Evolutionary conservation across 2,888 invertebrate species (phyloP).

Genomic region (Lottia gigantea): DNA sequence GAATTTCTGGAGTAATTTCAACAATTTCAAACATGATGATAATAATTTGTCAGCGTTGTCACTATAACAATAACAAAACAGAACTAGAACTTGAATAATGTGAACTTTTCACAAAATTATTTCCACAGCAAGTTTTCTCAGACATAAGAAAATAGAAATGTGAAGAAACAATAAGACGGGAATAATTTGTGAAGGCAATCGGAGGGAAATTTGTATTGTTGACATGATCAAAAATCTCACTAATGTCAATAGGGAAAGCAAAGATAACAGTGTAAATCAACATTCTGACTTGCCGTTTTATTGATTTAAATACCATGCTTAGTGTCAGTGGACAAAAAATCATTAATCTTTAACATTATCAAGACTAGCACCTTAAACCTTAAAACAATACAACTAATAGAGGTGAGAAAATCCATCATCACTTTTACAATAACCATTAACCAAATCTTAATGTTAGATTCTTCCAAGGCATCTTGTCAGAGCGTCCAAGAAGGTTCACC

Average conservation of each 20-base stretch:
- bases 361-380: too few species aligned
- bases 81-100: background rate
- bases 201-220: slow-evolving; percentile 10
- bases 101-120: slow-evolving; percentile 5
- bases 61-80: background rate
- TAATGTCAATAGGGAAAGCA: slow-evolving; percentile 11
- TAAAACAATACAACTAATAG: too few species aligned
- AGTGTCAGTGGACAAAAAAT: background rate
- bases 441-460: too few species aligned
- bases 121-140: background rate
- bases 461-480: too few species aligned
- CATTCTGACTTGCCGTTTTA: background rate
- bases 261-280: slow-evolving; percentile 7
- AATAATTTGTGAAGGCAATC: slow-evolving; percentile 5
- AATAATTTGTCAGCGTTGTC: background rate
- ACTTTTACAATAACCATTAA: too few species aligned
- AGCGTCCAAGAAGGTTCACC: too few species aligned
- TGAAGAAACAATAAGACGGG: background rate
- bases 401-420: too few species aligned
- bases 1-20: background rate
- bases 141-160: background rate
- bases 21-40: background rate
- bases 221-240: slow-evolving; percentile 2
- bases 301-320: slow-evolving; percentile 6
- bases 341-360: too few species aligned